Evolutionary conservation across 2,888 invertebrate species (phyloP).

Genomic region (Schizaphis graminum): DNA sequence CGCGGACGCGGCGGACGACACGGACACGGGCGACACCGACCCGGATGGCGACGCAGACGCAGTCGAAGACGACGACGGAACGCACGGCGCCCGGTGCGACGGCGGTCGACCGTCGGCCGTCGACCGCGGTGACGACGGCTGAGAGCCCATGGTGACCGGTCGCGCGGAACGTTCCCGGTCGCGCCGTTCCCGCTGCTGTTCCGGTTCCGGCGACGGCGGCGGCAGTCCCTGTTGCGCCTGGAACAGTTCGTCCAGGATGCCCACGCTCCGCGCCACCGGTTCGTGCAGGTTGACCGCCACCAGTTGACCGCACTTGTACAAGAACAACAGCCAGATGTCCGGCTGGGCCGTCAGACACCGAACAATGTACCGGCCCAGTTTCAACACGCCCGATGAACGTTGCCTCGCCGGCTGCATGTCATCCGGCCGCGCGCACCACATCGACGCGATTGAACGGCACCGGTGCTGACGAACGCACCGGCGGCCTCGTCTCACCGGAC

Average conservation of each 20-base stretch:
- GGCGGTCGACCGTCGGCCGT: conserved; percentile 64
- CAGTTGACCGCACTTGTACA: conserved; percentile 65
- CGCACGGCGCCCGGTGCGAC: background rate
- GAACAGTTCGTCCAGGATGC: conserved; percentile 79
- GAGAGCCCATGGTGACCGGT: background rate
- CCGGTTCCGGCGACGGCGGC: conserved; percentile 10
- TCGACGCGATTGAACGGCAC: conserved; percentile 57
- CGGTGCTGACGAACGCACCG: background rate
- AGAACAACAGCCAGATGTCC: conserved; percentile 62
- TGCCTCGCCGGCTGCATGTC: conserved; percentile 56
- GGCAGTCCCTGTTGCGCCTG: conserved; percentile 70
- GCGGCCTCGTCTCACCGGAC: background rate
- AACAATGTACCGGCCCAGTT: conserved; percentile 58
- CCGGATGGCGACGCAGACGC: background rate
- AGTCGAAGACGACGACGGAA: background rate
- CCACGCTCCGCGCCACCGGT: conserved; percentile 71
- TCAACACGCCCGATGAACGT: conserved; percentile 52
- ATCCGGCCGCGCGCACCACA: conserved; percentile 49
- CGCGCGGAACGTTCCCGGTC: background rate
- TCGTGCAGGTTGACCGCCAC: conserved; percentile 67
- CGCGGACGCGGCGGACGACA: background rate
- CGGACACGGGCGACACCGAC: conserved; percentile 63
- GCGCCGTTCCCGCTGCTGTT: background rate
- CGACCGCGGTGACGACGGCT: background rate
- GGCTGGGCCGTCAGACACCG: conserved; percentile 63